Base-by-base conservation (phyloP, 1,140 invertebrate species). In the Chionoecetes opilio region DNA sequence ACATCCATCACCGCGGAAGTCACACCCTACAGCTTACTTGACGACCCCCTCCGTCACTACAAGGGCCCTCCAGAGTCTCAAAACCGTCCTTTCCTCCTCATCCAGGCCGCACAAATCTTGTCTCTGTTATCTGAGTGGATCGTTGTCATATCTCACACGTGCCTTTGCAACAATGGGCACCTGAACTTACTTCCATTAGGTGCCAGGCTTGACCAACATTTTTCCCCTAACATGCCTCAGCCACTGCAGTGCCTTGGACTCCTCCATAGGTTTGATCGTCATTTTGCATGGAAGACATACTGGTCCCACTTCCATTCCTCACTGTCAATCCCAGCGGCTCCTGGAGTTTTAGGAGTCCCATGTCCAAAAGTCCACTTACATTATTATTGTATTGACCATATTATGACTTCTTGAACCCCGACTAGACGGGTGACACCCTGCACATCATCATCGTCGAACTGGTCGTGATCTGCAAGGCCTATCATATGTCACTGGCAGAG, bases 1-100 rank as follows among this genome's bases (percentile, higher is more conserved):
- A 96, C 98, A 98, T 14, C 98, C 97, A 84, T 97, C 97, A 0
- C 98, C 98, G 96, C 98, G 32, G 93, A 82, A 0, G 92, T 11
- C 17, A 90, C 21, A 21, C n/a, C 91, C 90, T 0, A 93, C 92
- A 8, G 46, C n/a, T 17, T 0, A 91, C n/a, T 34, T 86, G 63
- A 9, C 31, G 46, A 21, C 31, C 63, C 8, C 29, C 82, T 96
- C 95, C 53, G 91, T 29, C n/a, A 96, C 92, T 46, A 92, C 11
- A 96, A 92, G 31, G 96, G 96, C 29, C 96, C 96, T 2, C 96
- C 96, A 32, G 96, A 96, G 93, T 96, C 96, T 5, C 96, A 97
- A 96, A 97, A 96, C 96, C 97, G 95, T 97, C 97, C 75, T 96
- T 96, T 0, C 97, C 96, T 46, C 97, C 97, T 96, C 96, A 92